Conservation (phyloP, 2,113 vertebrate genomes). For the Eptesicus fuscus region DNA sequence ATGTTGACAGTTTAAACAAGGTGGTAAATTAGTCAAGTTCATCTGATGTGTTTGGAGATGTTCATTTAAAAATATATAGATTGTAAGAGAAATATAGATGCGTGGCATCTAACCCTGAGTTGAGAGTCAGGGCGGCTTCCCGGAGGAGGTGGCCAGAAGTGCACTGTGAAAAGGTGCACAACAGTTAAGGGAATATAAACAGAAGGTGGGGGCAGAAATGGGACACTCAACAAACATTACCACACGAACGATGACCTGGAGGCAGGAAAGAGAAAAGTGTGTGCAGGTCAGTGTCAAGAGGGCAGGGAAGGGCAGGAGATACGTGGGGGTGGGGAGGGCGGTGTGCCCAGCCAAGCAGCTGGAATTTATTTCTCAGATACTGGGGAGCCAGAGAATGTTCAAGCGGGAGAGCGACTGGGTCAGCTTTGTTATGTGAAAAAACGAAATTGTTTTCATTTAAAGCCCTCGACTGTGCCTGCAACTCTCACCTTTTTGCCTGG, state of each 20-base stretch:
- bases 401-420: background rate
- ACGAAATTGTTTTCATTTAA: background rate
- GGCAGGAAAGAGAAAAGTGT: background rate
- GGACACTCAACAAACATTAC: background rate
- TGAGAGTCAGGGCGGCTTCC: background rate
- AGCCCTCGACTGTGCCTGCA: background rate
- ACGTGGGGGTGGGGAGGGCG: background rate
- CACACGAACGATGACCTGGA: background rate
- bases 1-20: background rate
- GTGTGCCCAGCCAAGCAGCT: background rate
- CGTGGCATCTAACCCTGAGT: background rate
- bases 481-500: background rate
- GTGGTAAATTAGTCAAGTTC: background rate
- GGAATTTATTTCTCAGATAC: background rate
- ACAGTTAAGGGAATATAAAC: background rate
- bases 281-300: background rate
- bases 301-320: background rate
- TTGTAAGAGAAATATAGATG: background rate
- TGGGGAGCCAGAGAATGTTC: background rate
- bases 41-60: background rate
- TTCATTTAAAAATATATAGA: background rate
- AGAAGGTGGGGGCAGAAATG: background rate
- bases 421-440: background rate
- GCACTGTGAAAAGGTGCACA: background rate
- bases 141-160: background rate